Evolutionary conservation across 2,888 invertebrate species (phyloP), one percentile per base, ranked within the genome.

Genomic region (Ophion ventricosus): DNA sequence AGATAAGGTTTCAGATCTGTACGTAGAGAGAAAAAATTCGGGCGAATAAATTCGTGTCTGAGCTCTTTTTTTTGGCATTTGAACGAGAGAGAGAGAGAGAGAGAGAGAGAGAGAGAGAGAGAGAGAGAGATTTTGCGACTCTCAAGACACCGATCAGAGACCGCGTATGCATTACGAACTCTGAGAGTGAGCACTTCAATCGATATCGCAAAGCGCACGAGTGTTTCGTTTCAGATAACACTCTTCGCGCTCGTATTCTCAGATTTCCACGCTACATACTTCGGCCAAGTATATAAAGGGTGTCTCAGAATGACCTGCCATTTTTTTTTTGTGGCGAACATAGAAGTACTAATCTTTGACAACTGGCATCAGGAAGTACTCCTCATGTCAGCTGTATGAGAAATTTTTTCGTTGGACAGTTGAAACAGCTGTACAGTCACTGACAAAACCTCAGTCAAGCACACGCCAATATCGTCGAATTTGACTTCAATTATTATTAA

Each of bases 151-250:
- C 14, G 23, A 17, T n/a, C 64, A 17, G 20, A 17, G 17, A 49
- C 49, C 57, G 23, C 26, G 23, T 17, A 17, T 49, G 49, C 14
- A 49, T 17, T 14, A 40, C 23, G 14, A 40, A 40, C 56, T 77
- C 76, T 17, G 49, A 17, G 49, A 49, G 40, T 43, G 56, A 2
- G 20, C 29, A 26, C 40, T 57, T 56, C 56, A 49, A 74, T 81
- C 79, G 74, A 79, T 82, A 82, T 75, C 63, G 26, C 56, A 11
- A 72, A 63, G 61, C n/a, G 25, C 69, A 64, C 49, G 43, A 87
- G 70, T 83, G 61, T 82, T 63, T 67, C 81, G 86, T 86, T 77
- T 89, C 89, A 76, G 87, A 88, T 89, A 89, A 88, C 88, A 85
- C 76, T 83, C 64, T 79, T n/a, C 67, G 70, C 59, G 77, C 69